Evolutionary conservation across 2,888 invertebrate genomes (phyloP).

Genomic region (Sinhomidia bicolor): DNA sequence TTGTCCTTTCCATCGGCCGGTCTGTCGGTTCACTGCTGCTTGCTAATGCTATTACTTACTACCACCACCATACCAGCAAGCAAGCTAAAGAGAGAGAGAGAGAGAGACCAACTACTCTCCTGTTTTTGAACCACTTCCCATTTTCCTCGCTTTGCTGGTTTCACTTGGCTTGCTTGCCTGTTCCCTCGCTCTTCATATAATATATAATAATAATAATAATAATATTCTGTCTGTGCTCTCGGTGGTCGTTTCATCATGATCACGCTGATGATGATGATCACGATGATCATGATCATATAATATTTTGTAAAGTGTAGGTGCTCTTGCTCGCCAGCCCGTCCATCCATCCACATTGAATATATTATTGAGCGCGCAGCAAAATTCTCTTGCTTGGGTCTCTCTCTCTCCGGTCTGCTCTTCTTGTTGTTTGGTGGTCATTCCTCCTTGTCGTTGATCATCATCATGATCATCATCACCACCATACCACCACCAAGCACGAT

Average conservation of each 20-base stretch:
- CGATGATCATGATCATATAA: neutral
- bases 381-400: neutral
- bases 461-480: neutral
- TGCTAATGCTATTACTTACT: neutral
- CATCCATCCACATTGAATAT: neutral
- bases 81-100: no score
- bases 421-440: slow-evolving; percentile 33
- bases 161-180: neutral
- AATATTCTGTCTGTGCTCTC: neutral
- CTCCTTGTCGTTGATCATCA: slow-evolving; percentile 66
- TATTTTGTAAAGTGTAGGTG: neutral
- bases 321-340: slow-evolving; percentile 17
- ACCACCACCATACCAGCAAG: neutral
- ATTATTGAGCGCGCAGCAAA: slow-evolving; percentile 15
- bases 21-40: slow-evolving; percentile 19
- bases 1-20: neutral
- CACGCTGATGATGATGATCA: neutral
- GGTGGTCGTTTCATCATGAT: slow-evolving; percentile 34
- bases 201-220: no score
- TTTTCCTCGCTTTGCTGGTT: slow-evolving; percentile 13
- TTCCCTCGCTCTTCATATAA: neutral
- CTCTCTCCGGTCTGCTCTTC: neutral
- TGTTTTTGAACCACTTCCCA: slow-evolving; percentile 40
- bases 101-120: no score
- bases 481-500: no score